A percentile compares a stretch with the other conserved stretches of the same genome.
phyloP scores from a whole-genome alignment of 1,140 invertebrate genomes.

The Tribolium castaneum region DNA sequence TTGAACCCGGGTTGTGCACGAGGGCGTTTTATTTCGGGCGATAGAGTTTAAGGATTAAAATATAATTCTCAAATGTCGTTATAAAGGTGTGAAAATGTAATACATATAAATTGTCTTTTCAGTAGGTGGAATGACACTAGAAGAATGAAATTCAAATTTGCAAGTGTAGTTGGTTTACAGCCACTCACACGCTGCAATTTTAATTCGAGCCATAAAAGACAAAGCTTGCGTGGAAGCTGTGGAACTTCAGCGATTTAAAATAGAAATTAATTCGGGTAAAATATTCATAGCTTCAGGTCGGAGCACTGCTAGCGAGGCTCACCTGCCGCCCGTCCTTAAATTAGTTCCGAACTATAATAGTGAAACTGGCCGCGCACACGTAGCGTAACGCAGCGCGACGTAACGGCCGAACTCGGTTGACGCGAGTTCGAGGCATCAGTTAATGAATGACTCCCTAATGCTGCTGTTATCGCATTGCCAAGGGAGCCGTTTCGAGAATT shows the following conservation, averaged over 20 bases:
- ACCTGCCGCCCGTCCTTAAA: constrained; percentile 33
- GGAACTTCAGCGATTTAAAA: constrained; percentile 43
- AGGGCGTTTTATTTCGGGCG: constrained; percentile 14
- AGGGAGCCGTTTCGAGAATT: constrained; percentile 50
- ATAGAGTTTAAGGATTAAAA: constrained; percentile 33
- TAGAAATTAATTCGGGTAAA: constrained; percentile 44
- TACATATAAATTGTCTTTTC: constrained; percentile 36
- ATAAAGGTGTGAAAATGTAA: constrained; percentile 34
- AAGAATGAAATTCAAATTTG: constrained; percentile 36
- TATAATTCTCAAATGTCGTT: constrained; percentile 31
- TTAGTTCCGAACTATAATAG: constrained; percentile 14
- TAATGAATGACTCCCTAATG: constrained; percentile 55
- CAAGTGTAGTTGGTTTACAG: constrained; percentile 32
- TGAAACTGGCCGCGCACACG: not conserved
- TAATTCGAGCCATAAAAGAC: constrained; percentile 31
- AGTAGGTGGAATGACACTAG: constrained; percentile 23
- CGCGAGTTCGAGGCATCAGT: constrained; percentile 38
- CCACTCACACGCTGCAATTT: constrained; percentile 25
- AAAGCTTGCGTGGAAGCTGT: constrained; percentile 34
- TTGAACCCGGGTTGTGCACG: constrained; percentile 16
- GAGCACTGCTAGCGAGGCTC: not conserved
- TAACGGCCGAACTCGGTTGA: constrained; percentile 29
- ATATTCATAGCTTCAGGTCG: constrained; percentile 37
- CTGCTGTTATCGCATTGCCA: constrained; percentile 50
- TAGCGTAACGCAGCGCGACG: constrained; percentile 4